Conservation (phyloP, 2,888 invertebrate genomes). For the Tenthredo scrophulariae region DNA sequence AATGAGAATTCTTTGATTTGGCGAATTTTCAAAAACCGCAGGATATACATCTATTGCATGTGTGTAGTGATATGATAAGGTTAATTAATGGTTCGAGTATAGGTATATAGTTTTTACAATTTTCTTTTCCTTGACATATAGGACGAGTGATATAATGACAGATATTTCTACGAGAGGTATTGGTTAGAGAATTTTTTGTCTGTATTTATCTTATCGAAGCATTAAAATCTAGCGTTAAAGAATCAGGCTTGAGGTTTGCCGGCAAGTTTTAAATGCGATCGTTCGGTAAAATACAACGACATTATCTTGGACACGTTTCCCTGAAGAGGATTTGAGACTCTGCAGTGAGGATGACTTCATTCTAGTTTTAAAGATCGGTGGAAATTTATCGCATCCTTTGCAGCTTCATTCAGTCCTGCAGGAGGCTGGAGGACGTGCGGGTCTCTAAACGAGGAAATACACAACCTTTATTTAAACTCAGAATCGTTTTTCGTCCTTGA, state of each 20-base stretch:
- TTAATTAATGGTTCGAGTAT: neutral
- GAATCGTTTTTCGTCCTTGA: slow-evolving; percentile 51
- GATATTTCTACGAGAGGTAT: neutral
- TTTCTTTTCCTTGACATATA: neutral
- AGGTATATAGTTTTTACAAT: neutral
- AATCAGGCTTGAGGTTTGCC: slow-evolving; percentile 34
- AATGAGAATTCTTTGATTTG: too few species aligned
- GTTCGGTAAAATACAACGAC: slow-evolving; percentile 43
- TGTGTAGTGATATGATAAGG: too few species aligned
- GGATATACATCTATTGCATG: too few species aligned
- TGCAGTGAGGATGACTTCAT: slow-evolving; percentile 60
- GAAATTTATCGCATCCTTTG: slow-evolving; percentile 57
- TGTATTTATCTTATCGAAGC: slow-evolving; percentile 26
- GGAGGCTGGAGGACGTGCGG: neutral
- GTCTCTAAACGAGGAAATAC: slow-evolving; percentile 52
- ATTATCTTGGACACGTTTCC: slow-evolving; percentile 43
- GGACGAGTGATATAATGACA: neutral
- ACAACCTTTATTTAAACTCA: slow-evolving; percentile 18
- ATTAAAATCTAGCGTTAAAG: slow-evolving; percentile 2
- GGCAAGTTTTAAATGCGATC: slow-evolving; percentile 46
- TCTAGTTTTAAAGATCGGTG: slow-evolving; percentile 57
- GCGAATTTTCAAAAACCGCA: too few species aligned
- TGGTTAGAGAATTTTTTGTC: neutral
- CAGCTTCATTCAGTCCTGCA: slow-evolving; percentile 53
- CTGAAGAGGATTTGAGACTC: neutral